Evolutionary conservation across 2,113 vertebrate species (phyloP).

Genomic region (Mormoops blainvillei): DNA sequence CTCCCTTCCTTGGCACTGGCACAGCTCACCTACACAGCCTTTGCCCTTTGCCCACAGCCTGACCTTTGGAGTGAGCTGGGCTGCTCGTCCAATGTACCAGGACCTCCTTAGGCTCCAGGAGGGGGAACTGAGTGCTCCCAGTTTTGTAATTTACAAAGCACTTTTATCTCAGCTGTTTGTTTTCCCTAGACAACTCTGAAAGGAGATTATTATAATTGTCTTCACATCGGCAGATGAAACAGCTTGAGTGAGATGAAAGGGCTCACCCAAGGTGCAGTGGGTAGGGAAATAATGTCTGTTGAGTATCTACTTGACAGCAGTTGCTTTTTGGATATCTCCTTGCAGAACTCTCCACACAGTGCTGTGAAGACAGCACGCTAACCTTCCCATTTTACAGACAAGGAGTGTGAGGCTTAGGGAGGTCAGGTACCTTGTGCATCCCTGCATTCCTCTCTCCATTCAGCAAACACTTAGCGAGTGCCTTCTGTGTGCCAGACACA

Average conservation of each 20-base stretch:
- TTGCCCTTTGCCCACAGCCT: not conserved
- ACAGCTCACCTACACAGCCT: not conserved
- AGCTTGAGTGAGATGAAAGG: not conserved
- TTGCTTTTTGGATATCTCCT: not conserved
- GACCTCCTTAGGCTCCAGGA: not conserved
- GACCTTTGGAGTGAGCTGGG: not conserved
- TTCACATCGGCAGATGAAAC: not conserved
- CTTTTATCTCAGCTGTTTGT: not conserved
- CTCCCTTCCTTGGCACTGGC: not conserved
- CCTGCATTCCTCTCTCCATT: not conserved
- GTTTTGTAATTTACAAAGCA: not conserved
- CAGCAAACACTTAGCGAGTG: not conserved
- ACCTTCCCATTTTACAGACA: not conserved
- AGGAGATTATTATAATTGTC: not conserved
- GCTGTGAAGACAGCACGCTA: not conserved
- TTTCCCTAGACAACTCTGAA: not conserved
- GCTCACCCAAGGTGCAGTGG: not conserved
- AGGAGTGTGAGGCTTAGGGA: not conserved
- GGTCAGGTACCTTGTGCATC: not conserved
- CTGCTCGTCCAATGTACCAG: not conserved
- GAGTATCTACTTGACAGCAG: not conserved
- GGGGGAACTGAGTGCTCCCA: fast-evolving
- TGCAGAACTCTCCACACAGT: not conserved
- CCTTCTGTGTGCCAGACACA: not conserved
- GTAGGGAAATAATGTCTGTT: not conserved